Evolutionary conservation across 2,113 vertebrate genomes (phyloP).

Genomic region (Genyomyrus donnyi): DNA sequence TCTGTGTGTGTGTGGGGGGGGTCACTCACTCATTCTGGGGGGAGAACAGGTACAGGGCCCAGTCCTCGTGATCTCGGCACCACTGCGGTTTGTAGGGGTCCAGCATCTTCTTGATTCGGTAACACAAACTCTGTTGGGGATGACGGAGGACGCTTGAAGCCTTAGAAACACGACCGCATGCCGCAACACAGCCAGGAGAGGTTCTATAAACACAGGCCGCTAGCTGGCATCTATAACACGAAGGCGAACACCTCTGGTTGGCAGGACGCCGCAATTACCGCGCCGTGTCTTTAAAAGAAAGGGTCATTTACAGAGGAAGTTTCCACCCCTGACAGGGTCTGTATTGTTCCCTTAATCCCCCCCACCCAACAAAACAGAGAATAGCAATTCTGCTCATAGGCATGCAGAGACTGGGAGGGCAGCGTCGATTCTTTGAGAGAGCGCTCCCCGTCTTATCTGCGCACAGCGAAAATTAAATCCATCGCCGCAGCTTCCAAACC

Average conservation of each 20-base stretch:
- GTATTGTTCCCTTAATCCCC: not conserved
- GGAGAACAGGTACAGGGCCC: constrained; percentile 86
- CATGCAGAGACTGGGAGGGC: not conserved
- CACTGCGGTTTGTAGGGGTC: constrained; percentile 85
- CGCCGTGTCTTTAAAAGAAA: not conserved
- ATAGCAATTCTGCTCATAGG: not conserved
- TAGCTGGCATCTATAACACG: not conserved
- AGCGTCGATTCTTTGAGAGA: constrained; percentile 1
- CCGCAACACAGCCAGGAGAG: not conserved
- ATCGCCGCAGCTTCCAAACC: not conserved
- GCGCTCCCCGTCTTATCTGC: not conserved
- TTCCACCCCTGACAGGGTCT: not conserved
- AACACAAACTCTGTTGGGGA: constrained; percentile 74
- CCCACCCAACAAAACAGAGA: not conserved
- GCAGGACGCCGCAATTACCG: not conserved
- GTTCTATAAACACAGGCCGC: not conserved
- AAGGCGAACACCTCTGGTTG: not conserved
- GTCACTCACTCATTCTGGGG: constrained; percentile 78
- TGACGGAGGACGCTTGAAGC: not conserved
- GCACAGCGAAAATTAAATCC: not conserved
- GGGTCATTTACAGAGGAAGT: not conserved
- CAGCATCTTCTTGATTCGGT: constrained; percentile 70
- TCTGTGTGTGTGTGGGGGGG: not conserved
- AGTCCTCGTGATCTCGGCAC: constrained; percentile 84
- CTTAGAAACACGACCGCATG: not conserved